Evolutionary conservation across 1,140 invertebrate species (phyloP).

Genomic region (Pachypsylla venusta): DNA sequence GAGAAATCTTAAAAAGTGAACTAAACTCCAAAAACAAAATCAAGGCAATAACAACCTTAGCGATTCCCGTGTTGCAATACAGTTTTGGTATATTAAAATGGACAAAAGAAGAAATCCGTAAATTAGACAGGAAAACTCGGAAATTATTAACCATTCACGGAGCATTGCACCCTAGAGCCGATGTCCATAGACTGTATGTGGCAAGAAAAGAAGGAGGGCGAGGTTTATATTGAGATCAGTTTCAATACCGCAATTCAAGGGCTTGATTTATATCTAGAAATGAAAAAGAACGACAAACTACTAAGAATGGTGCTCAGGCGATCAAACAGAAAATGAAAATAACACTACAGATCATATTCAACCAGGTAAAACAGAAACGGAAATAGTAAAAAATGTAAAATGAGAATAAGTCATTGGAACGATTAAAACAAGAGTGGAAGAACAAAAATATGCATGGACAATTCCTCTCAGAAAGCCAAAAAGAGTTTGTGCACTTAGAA

Average conservation of each 20-base stretch:
- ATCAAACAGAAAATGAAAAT: not conserved
- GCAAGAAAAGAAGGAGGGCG: not conserved
- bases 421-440: not conserved
- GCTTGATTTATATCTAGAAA: not conserved
- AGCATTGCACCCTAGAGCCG: not conserved
- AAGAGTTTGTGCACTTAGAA: not conserved
- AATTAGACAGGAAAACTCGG: not conserved
- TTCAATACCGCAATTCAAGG: not conserved
- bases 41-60: not conserved
- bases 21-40: slow-evolving; percentile 4
- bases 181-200: not conserved
- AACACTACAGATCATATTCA: not conserved
- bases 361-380: not conserved
- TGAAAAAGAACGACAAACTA: not conserved
- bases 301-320: not conserved
- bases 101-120: not conserved
- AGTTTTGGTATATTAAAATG: slow-evolving; percentile 1
- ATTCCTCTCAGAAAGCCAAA: not conserved
- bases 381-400: not conserved
- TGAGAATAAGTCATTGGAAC: not conserved
- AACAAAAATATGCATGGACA: not conserved
- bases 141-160: not conserved
- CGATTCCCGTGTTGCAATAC: slow-evolving; percentile 5
- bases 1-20: not conserved
- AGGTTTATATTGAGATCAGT: not conserved